Evolutionary conservation across 2,113 vertebrate species (phyloP).

Genomic region (Oenanthe melanoleuca): DNA sequence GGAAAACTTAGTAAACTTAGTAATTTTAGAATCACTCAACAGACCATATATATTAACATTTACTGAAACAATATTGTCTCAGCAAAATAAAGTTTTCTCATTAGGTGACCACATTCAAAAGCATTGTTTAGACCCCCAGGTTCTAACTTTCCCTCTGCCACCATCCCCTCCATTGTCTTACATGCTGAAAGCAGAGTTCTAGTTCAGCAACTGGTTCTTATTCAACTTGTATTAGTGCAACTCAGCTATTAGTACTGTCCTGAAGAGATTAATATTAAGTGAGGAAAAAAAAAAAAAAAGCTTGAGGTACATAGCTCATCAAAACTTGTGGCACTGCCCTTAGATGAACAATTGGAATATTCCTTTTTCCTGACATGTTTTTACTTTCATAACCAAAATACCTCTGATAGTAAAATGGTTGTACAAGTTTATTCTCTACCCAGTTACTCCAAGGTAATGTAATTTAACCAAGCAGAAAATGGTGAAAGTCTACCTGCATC

Average conservation of each 20-base stretch:
- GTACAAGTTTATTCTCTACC: not conserved
- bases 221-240: not conserved
- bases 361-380: not conserved
- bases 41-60: not conserved
- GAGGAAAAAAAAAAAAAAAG: not conserved
- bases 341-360: not conserved
- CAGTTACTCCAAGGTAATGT: not conserved
- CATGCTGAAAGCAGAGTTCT: not conserved
- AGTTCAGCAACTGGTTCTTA: not conserved
- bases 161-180: not conserved
- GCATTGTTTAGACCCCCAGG: not conserved
- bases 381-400: not conserved
- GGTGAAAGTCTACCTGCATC: not conserved
- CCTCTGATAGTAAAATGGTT: not conserved
- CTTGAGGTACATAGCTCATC: not conserved
- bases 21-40: not conserved
- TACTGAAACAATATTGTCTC: not conserved
- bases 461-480: slow-evolving; percentile 52
- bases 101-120: not conserved
- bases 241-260: not conserved
- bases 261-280: not conserved
- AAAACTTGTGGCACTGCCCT: not conserved
- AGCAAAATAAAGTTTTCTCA: not conserved
- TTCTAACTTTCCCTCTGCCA: not conserved
- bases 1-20: not conserved